Conservation (phyloP, 2,113 vertebrate genomes). For the Ctenomys sociabilis region DNA sequence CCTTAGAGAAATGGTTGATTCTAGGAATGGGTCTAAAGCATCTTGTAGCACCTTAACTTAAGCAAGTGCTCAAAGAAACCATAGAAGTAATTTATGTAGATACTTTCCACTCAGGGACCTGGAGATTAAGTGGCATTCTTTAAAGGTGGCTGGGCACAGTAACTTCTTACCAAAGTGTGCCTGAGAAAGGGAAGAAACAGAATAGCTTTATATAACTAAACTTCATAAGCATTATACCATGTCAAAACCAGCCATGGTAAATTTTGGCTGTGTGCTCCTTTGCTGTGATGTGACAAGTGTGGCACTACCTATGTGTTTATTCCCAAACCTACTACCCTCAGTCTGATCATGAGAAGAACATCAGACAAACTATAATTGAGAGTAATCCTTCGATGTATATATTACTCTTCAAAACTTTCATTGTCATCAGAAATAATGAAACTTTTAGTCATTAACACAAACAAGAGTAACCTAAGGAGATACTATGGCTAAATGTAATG, state of each 20-base stretch:
- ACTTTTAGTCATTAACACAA: background rate
- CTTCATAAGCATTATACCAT: background rate
- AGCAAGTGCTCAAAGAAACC: background rate
- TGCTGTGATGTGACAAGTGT: background rate
- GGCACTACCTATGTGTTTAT: background rate
- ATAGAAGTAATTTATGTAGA: background rate
- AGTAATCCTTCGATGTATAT: background rate
- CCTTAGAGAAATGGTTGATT: background rate
- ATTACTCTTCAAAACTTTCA: background rate
- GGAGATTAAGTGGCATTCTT: background rate
- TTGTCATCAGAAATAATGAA: background rate
- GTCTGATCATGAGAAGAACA: background rate
- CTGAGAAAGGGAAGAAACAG: background rate
- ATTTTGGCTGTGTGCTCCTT: background rate
- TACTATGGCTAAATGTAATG: background rate
- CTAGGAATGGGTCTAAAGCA: background rate
- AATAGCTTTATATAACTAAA: background rate
- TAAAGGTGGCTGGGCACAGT: background rate
- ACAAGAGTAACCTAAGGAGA: constrained; percentile 1
- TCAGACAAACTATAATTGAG: background rate
- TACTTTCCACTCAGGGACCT: background rate
- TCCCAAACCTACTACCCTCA: background rate
- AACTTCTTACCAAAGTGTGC: background rate
- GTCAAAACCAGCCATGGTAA: background rate
- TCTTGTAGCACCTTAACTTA: background rate